Conservation (phyloP, 2,113 vertebrate species). For the Rhinoderma darwinii region DNA sequence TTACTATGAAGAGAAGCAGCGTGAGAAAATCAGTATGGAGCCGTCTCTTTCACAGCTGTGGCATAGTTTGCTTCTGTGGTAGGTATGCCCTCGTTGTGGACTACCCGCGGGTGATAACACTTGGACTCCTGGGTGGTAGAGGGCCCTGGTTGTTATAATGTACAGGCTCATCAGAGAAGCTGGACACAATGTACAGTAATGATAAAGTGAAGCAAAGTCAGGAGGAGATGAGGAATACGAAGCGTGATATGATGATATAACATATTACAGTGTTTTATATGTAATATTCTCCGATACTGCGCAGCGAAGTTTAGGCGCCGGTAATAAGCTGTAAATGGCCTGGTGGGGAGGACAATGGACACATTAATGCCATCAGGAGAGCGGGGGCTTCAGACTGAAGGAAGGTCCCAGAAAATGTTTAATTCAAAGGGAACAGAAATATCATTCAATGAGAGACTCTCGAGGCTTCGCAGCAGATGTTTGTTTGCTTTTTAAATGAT, state of each 20-base stretch:
- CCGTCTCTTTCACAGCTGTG: no score
- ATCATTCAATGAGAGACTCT: background rate
- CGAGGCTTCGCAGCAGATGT: background rate
- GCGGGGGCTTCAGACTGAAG: background rate
- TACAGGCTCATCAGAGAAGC: no score
- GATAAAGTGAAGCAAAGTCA: no score
- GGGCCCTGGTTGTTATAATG: no score
- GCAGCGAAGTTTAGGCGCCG: background rate
- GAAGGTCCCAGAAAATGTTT: background rate
- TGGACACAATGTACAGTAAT: background rate
- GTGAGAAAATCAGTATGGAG: no score
- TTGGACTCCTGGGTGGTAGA: no score
- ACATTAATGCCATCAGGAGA: background rate
- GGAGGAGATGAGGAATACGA: background rate
- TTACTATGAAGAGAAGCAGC: no score
- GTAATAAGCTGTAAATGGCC: background rate
- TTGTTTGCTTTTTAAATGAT: constrained; percentile 6
- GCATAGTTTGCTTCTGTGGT: no score
- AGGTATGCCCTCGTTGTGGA: no score
- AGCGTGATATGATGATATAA: background rate
- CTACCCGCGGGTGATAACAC: no score
- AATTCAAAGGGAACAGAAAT: constrained; percentile 12
- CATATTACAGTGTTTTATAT: background rate
- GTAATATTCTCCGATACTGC: background rate
- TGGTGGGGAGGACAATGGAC: background rate